Percentiles rank a stretch among this genome's conserved stretches.
These are phyloP conservation scores for Hyperopisus bebe DNA, from an alignment of 2,113 vertebrate species.

Conservation along the genomic window DNA sequence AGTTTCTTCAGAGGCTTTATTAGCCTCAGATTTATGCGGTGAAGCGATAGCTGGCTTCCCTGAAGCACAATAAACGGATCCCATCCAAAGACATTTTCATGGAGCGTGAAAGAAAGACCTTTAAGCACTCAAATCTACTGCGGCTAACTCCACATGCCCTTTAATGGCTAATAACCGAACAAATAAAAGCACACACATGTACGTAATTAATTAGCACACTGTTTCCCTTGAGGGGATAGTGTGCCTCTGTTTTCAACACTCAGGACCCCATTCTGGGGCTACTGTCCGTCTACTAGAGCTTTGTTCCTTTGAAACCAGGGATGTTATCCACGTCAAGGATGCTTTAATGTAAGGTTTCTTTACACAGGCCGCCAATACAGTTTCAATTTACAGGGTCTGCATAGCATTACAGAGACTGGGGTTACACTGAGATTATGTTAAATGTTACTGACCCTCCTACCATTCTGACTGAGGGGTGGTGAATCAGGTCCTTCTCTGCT, in stretches of 20 bases:
- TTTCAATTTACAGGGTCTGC: background rate
- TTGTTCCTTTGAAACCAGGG: background rate
- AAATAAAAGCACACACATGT: background rate
- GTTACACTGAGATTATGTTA: background rate
- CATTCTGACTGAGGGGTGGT: background rate
- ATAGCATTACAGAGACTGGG: background rate
- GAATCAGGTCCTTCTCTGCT: background rate
- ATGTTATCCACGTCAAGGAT: background rate
- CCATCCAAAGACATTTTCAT: constrained; percentile 8
- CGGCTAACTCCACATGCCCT: background rate
- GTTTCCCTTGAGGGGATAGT: background rate
- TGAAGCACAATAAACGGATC: constrained; percentile 5
- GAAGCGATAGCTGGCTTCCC: background rate
- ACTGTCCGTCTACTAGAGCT: background rate
- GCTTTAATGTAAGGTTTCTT: background rate
- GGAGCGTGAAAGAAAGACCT: background rate
- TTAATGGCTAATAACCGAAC: background rate
- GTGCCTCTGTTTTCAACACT: background rate
- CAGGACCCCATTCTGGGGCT: background rate
- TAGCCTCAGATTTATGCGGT: constrained; percentile 17
- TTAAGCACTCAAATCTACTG: background rate
- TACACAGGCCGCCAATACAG: background rate
- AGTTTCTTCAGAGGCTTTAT: constrained; percentile 12
- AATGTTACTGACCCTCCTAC: background rate
- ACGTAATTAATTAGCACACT: background rate